phyloP scores from a whole-genome alignment of 1,140 invertebrate species.

The Andrena cerasifolii region DNA sequence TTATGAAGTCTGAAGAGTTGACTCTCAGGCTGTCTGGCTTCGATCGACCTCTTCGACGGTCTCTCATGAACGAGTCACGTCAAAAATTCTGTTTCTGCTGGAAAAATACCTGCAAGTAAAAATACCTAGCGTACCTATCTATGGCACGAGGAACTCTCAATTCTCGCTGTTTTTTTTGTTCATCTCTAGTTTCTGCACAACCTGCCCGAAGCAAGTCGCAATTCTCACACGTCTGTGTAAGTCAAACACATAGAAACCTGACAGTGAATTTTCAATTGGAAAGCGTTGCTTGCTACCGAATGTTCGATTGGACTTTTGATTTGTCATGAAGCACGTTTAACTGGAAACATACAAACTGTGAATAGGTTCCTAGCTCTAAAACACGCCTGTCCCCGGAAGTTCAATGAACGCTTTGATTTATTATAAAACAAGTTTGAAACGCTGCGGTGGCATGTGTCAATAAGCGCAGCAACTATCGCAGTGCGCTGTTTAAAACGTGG shows the following conservation, averaged over 20 bases:
- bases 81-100: constrained; percentile 48
- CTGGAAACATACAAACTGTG: neutral
- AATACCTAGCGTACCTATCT: constrained; percentile 16
- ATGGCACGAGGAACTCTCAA: neutral
- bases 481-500: no score
- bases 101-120: constrained; percentile 31
- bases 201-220: constrained; percentile 41
- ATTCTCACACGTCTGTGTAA: constrained; percentile 36
- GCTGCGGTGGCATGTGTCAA: no score
- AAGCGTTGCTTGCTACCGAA: neutral
- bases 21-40: constrained; percentile 39
- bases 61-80: constrained; percentile 15
- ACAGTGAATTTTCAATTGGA: constrained; percentile 11
- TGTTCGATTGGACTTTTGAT: neutral
- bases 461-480: no score
- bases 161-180: neutral
- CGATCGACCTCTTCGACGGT: constrained; percentile 8
- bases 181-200: constrained; percentile 25
- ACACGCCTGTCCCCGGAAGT: neutral
- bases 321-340: neutral
- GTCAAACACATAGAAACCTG: neutral
- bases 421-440: neutral
- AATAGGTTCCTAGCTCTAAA: neutral
- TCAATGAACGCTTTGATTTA: neutral
- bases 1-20: constrained; percentile 39